phyloP scores from a whole-genome alignment of 1,140 invertebrate genomes.

The Rhyacophila brunnea region DNA sequence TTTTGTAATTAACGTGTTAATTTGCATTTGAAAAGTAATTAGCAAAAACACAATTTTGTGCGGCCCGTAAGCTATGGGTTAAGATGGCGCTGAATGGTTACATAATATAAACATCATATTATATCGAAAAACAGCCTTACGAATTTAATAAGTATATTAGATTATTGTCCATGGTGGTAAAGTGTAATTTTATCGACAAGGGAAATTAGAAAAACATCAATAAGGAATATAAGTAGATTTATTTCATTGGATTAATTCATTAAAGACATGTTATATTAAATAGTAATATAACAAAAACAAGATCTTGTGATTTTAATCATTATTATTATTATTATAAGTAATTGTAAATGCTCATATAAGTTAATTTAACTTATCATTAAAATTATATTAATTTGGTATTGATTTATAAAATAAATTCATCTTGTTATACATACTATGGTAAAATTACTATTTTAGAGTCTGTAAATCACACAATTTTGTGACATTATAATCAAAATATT shows the following conservation, averaged over 20 bases:
- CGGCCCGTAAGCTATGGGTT: too few relatives aligned
- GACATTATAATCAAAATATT: neutral
- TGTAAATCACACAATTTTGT: neutral
- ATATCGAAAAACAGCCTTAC: too few relatives aligned
- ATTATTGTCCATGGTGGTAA: too few relatives aligned
- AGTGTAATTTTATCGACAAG: neutral
- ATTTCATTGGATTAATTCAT: neutral
- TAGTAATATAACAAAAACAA: neutral
- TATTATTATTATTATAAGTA: constrained; percentile 1
- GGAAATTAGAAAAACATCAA: neutral
- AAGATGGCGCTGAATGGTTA: too few relatives aligned
- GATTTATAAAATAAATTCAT: constrained; percentile 4
- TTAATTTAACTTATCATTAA: neutral
- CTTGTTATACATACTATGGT: neutral
- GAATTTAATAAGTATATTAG: too few relatives aligned
- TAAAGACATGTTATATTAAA: neutral
- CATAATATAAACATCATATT: too few relatives aligned
- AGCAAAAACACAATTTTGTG: too few relatives aligned
- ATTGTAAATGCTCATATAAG: constrained; percentile 4
- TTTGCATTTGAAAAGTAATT: too few relatives aligned
- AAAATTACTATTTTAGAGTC: neutral
- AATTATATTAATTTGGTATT: neutral
- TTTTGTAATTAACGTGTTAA: too few relatives aligned
- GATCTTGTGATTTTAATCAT: neutral
- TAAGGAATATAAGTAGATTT: neutral